Base-by-base conservation (phyloP, 92 coral and sea anemone genomes). In the Paragorgia papillata region DNA sequence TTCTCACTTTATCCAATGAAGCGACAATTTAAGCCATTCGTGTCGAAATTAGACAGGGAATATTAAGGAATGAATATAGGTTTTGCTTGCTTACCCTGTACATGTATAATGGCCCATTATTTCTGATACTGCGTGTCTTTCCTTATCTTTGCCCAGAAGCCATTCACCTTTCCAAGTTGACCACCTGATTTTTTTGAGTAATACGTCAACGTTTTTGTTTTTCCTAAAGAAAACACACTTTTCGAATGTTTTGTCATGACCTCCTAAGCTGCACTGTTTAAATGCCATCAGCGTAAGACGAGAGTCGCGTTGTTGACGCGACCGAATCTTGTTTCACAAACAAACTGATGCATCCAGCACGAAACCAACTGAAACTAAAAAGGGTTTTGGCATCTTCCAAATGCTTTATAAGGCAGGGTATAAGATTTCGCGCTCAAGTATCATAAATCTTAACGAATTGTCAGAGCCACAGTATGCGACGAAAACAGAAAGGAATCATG, bases 391-490 rank as follows among this genome's bases (percentile, higher is more conserved):
- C 48, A 57, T 70, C 55, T 51, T 70, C 27, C 32, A 33, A 54
- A 26, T 50, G 62, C 34, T 70, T 70, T 70, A 70, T 70, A 70
- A 25, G 62, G 41, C 51, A 28, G 62, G 77, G 77, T 70, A 70
- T 70, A 70, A 70, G 53, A 70, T 70, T 70, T 70, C 77, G 41
- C 50, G 25, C 62, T 54, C 51, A 70, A 70, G 77, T 70, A 70
- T 70, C 77, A 70, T 70, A 70, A 70, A 70, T 70, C 77, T 70
- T 70, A 46, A 54, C 57, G 44, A 51, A 70, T 70, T 70, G 77
- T 70, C 77, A 70, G 18, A 21, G 43, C 77, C 77, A 51, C 77
- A 70, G 62, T 50, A 51, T 33, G 77, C 77, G 77, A 70, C 77
- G 77, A 70, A 68, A 68, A 68, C 59, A 44, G 59, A 51, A 54